Evolutionary conservation across 1,140 invertebrate species (phyloP).

Genomic region (Achatina immaculata): DNA sequence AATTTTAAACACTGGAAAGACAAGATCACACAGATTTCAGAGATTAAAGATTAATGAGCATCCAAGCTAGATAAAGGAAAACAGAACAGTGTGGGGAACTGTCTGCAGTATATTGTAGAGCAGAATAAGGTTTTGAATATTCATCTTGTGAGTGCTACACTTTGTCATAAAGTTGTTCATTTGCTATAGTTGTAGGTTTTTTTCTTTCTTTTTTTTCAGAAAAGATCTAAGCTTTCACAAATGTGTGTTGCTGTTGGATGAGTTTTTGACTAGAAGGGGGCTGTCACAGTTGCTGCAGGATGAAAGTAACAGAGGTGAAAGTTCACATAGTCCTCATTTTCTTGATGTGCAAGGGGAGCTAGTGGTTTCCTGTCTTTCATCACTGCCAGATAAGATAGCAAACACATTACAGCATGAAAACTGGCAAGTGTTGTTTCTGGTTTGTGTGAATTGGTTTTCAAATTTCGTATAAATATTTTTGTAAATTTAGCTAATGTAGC

Average conservation of each 20-base stretch:
- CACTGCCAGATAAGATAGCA: constrained; percentile 36
- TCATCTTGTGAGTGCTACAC: too few relatives aligned
- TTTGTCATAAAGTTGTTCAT: too few relatives aligned
- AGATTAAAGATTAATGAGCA: too few relatives aligned
- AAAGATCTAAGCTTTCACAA: constrained; percentile 27
- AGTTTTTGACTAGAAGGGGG: background rate
- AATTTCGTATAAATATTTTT: too few relatives aligned
- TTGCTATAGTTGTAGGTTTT: background rate
- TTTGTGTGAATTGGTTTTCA: too few relatives aligned
- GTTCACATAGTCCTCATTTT: background rate
- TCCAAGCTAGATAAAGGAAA: too few relatives aligned
- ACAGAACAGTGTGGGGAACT: too few relatives aligned
- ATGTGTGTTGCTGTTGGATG: constrained; percentile 28
- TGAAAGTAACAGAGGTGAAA: background rate
- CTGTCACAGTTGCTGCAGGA: constrained; percentile 1
- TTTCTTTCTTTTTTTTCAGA: background rate
- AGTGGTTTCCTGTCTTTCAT: constrained; percentile 41
- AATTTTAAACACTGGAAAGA: too few relatives aligned
- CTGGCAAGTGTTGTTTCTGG: background rate
- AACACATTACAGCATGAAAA: constrained; percentile 27
- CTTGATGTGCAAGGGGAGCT: constrained; percentile 22
- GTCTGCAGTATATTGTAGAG: too few relatives aligned
- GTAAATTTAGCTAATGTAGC: too few relatives aligned
- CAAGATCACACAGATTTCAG: too few relatives aligned
- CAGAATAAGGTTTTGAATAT: too few relatives aligned